These are phyloP conservation scores for Rhabdomys pumilio DNA, from an alignment of 2,797 vertebrate species.

Conservation along the genomic window DNA sequence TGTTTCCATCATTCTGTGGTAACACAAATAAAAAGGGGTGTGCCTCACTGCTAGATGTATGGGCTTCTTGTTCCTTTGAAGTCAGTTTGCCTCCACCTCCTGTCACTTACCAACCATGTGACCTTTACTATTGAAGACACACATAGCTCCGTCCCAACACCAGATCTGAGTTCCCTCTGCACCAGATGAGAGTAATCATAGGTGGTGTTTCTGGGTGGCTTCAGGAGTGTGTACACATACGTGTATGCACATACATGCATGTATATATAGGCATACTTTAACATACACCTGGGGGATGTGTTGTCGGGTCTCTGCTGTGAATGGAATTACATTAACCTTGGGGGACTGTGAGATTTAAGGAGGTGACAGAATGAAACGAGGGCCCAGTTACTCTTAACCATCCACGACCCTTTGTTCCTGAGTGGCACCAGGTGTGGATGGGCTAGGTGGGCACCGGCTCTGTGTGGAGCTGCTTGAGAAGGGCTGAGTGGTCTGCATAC, in stretches of 20 bases:
- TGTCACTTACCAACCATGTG: too few relatives aligned
- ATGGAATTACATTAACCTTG: background rate
- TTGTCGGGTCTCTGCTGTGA: background rate
- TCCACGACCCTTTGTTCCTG: background rate
- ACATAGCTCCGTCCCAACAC: fast-evolving
- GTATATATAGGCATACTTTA: background rate
- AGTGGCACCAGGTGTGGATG: fast-evolving
- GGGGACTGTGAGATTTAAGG: background rate
- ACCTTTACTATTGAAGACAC: fast-evolving
- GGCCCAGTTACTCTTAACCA: fast-evolving
- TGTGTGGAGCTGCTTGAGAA: background rate
- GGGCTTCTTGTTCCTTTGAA: too few relatives aligned
- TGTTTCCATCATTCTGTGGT: background rate
- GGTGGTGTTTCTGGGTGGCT: background rate
- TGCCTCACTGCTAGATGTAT: background rate
- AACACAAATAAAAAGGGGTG: background rate
- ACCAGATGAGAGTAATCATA: background rate
- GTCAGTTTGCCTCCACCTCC: too few relatives aligned
- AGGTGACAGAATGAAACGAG: background rate
- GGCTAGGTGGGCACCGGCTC: fast-evolving
- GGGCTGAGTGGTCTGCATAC: too few relatives aligned
- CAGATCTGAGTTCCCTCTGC: background rate
- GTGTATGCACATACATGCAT: too few relatives aligned
- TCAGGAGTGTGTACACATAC: background rate
- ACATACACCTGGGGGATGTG: background rate